Evolutionary conservation across 2,888 invertebrate species (phyloP).

Genomic region (Macrophya alboannulata): DNA sequence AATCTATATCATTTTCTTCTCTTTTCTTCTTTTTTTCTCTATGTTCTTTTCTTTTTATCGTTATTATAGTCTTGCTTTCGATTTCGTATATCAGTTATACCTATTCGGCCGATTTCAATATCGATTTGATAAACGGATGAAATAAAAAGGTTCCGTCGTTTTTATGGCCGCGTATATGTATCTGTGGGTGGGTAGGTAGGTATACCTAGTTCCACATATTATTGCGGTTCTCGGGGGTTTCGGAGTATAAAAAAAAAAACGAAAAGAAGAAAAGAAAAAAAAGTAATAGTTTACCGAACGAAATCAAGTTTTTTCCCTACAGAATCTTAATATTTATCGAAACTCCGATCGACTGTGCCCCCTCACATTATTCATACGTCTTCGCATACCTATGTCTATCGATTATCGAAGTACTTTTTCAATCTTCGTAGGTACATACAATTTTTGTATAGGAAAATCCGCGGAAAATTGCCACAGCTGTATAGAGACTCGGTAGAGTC

Average conservation of each 20-base stretch:
- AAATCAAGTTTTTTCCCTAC: constrained; percentile 1
- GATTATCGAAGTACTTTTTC: no score
- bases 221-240: not conserved
- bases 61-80: constrained; percentile 8
- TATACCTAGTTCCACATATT: not conserved
- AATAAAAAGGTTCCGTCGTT: not conserved
- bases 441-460: no score
- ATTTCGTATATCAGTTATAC: constrained; percentile 7
- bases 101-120: not conserved
- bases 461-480: no score
- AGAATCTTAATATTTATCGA: not conserved
- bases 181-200: no score
- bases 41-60: no score
- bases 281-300: not conserved
- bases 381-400: no score
- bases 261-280: not conserved
- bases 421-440: no score
- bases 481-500: no score
- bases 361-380: no score
- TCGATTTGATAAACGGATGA: constrained; percentile 15
- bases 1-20: not conserved
- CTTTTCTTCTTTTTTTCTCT: not conserved
- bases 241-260: not conserved
- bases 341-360: not conserved
- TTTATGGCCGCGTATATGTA: not conserved